These are phyloP conservation scores for Diploscapter pachys DNA, from an alignment of 1,140 invertebrate genomes.

Conservation along the genomic window DNA sequence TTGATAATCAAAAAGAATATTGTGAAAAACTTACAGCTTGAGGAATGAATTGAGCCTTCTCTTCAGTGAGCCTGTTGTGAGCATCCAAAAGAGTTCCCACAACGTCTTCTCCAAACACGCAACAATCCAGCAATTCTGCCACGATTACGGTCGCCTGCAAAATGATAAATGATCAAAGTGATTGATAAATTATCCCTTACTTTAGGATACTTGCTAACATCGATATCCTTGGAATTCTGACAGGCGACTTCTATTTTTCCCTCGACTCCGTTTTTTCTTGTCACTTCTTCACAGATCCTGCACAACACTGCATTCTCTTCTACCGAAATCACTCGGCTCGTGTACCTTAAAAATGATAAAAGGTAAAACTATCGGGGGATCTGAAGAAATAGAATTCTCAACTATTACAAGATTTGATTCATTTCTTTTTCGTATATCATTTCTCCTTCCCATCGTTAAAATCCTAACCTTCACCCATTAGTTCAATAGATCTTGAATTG, in stretches of 20 bases:
- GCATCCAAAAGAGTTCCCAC: slow-evolving; percentile 1
- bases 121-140: slow-evolving; percentile 5
- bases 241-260: background rate
- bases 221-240: background rate
- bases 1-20: no score
- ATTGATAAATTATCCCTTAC: no score
- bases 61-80: background rate
- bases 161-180: background rate
- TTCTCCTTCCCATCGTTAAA: no score
- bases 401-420: background rate
- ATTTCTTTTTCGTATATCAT: background rate
- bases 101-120: slow-evolving; percentile 1
- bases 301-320: background rate
- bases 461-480: no score
- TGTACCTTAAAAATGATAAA: no score
- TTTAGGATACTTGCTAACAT: no score
- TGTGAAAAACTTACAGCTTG: no score
- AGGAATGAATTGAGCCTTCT: slow-evolving; percentile 1
- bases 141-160: slow-evolving; percentile 9
- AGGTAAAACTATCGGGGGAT: background rate
- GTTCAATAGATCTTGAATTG: background rate
- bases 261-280: no score
- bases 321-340: background rate
- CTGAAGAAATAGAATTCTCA: background rate
- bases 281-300: background rate